These are phyloP conservation scores for Ennomos quercinarius DNA, from an alignment of 2,888 invertebrate genomes.

Conservation along the genomic window DNA sequence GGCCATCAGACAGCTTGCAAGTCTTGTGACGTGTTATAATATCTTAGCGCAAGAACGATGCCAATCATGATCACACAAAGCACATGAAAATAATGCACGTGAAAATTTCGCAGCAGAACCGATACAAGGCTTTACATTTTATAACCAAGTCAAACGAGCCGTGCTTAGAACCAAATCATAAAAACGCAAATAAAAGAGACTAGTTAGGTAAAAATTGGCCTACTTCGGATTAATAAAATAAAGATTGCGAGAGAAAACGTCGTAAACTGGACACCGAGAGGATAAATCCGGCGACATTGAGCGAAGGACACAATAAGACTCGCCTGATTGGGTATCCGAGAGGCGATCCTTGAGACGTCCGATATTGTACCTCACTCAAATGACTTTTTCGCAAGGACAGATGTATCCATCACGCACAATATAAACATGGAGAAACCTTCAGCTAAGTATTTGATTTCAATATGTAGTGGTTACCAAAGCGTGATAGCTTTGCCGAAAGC, in stretches of 20 bases:
- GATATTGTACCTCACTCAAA: slow-evolving; percentile 41
- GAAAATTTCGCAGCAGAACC: neutral
- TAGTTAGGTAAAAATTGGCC: slow-evolving; percentile 10
- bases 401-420: slow-evolving; percentile 32
- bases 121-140: neutral
- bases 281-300: slow-evolving; percentile 37
- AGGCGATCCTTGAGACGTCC: slow-evolving; percentile 42
- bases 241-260: slow-evolving; percentile 18
- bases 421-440: slow-evolving; percentile 27
- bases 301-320: slow-evolving; percentile 37
- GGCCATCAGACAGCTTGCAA: slow-evolving; percentile 67
- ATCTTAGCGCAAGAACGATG: slow-evolving; percentile 54
- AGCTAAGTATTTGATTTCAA: slow-evolving; percentile 38
- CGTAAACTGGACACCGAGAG: slow-evolving; percentile 30
- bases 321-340: slow-evolving; percentile 42
- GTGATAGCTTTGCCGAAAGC: slow-evolving; percentile 30
- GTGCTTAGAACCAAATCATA: slow-evolving; percentile 26
- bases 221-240: slow-evolving; percentile 26
- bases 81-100: slow-evolving; percentile 23
- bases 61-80: slow-evolving; percentile 26
- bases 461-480: slow-evolving; percentile 32
- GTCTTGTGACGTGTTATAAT: slow-evolving; percentile 70
- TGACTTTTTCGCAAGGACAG: slow-evolving; percentile 44
- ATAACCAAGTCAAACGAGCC: neutral
- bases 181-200: slow-evolving; percentile 11